A percentile compares a stretch with the other conserved stretches of the same genome.
phyloP scores from a whole-genome alignment of 2,797 vertebrate species.

The Uromys caudimaculatus region DNA sequence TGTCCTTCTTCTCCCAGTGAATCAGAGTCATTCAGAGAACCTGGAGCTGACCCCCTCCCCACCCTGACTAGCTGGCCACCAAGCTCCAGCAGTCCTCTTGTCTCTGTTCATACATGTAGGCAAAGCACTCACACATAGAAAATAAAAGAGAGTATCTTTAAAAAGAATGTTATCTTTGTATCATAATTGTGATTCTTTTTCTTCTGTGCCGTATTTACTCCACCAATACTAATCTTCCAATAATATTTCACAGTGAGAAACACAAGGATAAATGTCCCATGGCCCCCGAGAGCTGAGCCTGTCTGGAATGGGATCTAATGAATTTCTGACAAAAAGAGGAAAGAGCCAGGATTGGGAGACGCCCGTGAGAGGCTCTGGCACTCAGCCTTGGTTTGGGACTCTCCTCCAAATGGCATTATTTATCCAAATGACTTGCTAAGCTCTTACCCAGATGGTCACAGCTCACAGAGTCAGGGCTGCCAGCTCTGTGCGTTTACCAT shows the following conservation, averaged over 20 bases:
- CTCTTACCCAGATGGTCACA: slow-evolving; percentile 69
- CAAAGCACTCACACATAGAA: not conserved
- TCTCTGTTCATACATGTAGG: not conserved
- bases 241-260: not conserved
- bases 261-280: not conserved
- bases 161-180: slow-evolving; percentile 29
- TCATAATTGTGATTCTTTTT: slow-evolving; percentile 42
- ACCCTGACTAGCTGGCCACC: too few relatives aligned
- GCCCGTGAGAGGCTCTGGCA: slow-evolving; percentile 59
- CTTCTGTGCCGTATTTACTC: slow-evolving; percentile 33
- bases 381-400: slow-evolving; percentile 18
- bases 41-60: not conserved
- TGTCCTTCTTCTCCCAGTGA: not conserved
- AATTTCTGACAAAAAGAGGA: slow-evolving; percentile 53
- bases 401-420: slow-evolving; percentile 55
- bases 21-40: not conserved
- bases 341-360: slow-evolving; percentile 48
- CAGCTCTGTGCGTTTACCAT: not conserved
- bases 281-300: not conserved
- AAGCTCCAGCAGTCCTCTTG: not conserved
- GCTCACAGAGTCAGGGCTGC: not conserved
- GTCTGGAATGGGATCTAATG: slow-evolving; percentile 13
- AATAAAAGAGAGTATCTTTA: not conserved
- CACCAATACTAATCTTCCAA: slow-evolving; percentile 27
- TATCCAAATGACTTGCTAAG: slow-evolving; percentile 64